A percentile compares a stretch with the other conserved stretches of the same genome.
Evolutionary conservation across 2,797 vertebrate species (phyloP).

Genomic region (Fundulus diaphanus): DNA sequence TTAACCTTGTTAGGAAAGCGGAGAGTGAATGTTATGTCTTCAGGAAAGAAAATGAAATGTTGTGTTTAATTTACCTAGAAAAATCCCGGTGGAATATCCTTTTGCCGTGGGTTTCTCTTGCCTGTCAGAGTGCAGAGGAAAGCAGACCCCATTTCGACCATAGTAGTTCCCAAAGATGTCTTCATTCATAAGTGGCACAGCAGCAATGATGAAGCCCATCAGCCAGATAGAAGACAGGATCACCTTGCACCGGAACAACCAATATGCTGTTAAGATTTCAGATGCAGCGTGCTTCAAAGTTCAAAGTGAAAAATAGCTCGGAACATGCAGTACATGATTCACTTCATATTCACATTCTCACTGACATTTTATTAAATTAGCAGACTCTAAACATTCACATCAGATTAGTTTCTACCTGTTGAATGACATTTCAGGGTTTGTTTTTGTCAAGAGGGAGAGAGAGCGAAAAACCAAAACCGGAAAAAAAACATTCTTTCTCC

Average conservation of each 20-base stretch:
- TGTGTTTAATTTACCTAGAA: conserved; percentile 82
- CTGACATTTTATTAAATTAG: conserved; percentile 1
- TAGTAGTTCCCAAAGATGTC: conserved; percentile 89
- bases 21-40: neutral
- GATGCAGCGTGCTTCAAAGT: neutral
- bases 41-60: neutral
- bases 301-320: neutral
- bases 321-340: neutral
- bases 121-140: conserved; percentile 87
- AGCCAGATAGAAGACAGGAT: conserved; percentile 83
- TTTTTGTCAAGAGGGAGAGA: neutral
- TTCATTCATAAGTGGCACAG: conserved; percentile 83
- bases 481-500: neutral
- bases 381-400: conserved; percentile 8
- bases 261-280: conserved; percentile 21
- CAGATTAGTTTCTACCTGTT: neutral
- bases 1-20: neutral
- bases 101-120: conserved; percentile 84
- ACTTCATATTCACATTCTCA: neutral
- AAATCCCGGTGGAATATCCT: conserved; percentile 88
- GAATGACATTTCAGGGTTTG: neutral
- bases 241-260: conserved; percentile 35
- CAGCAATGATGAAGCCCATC: conserved; percentile 83
- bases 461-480: conserved; percentile 1
- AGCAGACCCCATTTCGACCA: conserved; percentile 88